These are phyloP conservation scores for Urocolius indicus DNA, from an alignment of 2,113 vertebrate genomes.

Conservation along the genomic window DNA sequence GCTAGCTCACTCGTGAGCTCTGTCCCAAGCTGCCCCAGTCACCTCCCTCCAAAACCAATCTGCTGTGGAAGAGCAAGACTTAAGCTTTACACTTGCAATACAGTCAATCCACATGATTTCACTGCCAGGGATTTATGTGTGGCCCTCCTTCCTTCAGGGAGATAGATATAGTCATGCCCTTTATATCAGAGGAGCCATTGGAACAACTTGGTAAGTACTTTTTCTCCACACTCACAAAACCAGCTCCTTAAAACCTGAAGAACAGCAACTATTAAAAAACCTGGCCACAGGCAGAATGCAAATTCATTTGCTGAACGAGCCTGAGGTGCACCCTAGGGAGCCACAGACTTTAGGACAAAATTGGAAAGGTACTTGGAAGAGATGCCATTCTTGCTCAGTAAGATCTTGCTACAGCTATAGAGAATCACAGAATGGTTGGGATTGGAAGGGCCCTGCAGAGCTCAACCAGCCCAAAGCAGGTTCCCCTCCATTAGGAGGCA, in stretches of 20 bases:
- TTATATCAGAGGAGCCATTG: background rate
- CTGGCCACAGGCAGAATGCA: background rate
- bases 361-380: background rate
- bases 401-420: background rate
- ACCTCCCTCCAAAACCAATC: background rate
- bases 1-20: background rate
- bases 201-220: background rate
- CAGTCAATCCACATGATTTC: background rate
- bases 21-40: background rate
- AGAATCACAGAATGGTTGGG: no score
- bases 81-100: background rate
- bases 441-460: no score
- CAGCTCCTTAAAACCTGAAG: background rate
- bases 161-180: background rate
- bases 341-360: background rate
- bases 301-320: background rate
- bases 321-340: background rate
- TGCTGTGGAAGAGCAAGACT: rapidly evolving
- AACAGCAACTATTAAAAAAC: background rate
- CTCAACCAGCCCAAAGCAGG: no score
- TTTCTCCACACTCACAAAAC: background rate
- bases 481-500: no score
- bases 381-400: background rate
- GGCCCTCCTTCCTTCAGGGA: background rate
- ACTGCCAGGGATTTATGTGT: background rate